phyloP scores from a whole-genome alignment of 2,888 invertebrate species.

The Netelia virgata region DNA sequence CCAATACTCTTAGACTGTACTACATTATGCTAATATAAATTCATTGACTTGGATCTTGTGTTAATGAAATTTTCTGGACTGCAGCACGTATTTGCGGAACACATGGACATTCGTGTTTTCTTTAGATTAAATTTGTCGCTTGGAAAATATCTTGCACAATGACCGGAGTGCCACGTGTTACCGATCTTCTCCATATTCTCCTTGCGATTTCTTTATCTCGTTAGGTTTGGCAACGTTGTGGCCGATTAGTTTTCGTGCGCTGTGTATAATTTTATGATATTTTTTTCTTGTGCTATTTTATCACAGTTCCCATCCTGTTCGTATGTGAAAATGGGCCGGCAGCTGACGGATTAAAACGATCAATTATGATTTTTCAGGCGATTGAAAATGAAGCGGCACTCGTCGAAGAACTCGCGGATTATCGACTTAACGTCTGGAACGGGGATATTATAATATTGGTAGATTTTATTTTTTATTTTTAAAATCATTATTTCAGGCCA shows the following conservation, averaged over 20 bases:
- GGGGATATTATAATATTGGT: neutral
- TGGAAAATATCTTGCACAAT: neutral
- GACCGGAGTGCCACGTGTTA: neutral
- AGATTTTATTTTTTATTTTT: constrained; percentile 8
- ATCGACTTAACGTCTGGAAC: neutral
- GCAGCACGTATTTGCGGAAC: constrained; percentile 10
- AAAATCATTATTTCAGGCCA: constrained; percentile 37
- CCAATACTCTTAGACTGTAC: constrained; percentile 81
- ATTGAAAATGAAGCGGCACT: neutral
- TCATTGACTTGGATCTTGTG: constrained; percentile 50
- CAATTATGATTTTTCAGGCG: constrained; percentile 42
- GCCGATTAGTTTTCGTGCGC: neutral
- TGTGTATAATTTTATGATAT: constrained; percentile 46
- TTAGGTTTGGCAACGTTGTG: neutral
- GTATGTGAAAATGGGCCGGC: neutral
- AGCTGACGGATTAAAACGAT: neutral
- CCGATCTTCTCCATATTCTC: neutral
- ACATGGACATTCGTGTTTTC: neutral
- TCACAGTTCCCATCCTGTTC: neutral
- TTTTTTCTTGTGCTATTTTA: constrained; percentile 22
- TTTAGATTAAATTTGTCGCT: constrained; percentile 16
- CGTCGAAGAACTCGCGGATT: neutral
- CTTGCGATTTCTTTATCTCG: neutral
- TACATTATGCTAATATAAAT: constrained; percentile 74
- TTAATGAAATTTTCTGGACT: constrained; percentile 26